These are phyloP conservation scores for Neogobius melanostomus DNA, from an alignment of 2,113 vertebrate species.

Conservation along the genomic window DNA sequence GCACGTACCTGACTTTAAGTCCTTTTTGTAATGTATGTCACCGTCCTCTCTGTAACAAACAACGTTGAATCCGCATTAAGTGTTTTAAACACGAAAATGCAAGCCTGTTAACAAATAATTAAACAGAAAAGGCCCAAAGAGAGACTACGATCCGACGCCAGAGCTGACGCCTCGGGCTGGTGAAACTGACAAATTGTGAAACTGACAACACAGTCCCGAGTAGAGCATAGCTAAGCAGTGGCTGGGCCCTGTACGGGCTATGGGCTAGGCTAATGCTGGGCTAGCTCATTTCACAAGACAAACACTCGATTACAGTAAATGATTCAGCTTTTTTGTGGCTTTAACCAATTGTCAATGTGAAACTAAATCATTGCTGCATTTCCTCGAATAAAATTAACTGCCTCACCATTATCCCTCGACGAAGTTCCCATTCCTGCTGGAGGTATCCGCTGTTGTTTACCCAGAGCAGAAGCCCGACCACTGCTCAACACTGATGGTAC, in stretches of 20 bases:
- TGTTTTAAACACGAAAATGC: slow-evolving; percentile 12
- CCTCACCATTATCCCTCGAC: slow-evolving; percentile 67
- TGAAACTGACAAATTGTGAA: slow-evolving; percentile 75
- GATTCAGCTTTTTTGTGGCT: slow-evolving; percentile 18
- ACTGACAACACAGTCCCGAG: slow-evolving; percentile 71
- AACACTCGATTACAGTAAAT: slow-evolving; percentile 40
- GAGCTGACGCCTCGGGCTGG: slow-evolving; percentile 46
- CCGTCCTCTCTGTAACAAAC: slow-evolving; percentile 47
- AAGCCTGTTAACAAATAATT: slow-evolving; percentile 5
- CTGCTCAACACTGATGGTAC: slow-evolving; percentile 19
- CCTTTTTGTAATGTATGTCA: slow-evolving; percentile 52
- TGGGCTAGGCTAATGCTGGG: slow-evolving; percentile 68
- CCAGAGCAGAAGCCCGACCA: slow-evolving; percentile 54
- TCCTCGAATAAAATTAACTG: slow-evolving; percentile 35
- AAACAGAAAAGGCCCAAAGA: slow-evolving; percentile 39
- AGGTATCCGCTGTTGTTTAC: slow-evolving; percentile 76
- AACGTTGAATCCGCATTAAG: slow-evolving; percentile 28
- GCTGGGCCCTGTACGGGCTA: slow-evolving; percentile 58
- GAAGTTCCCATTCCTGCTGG: slow-evolving; percentile 79
- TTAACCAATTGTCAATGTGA: background rate
- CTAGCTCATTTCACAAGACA: slow-evolving; percentile 55
- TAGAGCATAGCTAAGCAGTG: slow-evolving; percentile 52
- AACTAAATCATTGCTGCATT: background rate
- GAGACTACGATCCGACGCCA: slow-evolving; percentile 41
- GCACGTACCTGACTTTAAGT: slow-evolving; percentile 64